phyloP scores from a whole-genome alignment of 2,113 vertebrate genomes.

The Istiophorus platypterus region DNA sequence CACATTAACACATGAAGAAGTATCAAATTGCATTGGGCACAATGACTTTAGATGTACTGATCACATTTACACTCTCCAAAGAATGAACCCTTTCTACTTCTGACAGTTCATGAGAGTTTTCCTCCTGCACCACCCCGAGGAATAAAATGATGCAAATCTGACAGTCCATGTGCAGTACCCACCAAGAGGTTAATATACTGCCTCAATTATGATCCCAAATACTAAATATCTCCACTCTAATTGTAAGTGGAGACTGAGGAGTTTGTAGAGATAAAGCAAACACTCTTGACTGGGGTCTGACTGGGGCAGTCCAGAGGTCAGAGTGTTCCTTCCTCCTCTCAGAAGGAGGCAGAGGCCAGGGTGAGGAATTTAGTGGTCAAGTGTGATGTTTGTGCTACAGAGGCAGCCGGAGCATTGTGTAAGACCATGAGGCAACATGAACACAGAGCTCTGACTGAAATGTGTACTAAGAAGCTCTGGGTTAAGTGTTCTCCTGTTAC shows the following conservation, averaged over 20 bases:
- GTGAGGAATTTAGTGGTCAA: slow-evolving; percentile 75
- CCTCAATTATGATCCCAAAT: neutral
- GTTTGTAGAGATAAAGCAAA: neutral
- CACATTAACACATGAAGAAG: no score
- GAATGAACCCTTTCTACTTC: no score
- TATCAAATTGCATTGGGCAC: no score
- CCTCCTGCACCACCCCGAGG: neutral
- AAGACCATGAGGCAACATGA: slow-evolving; percentile 28
- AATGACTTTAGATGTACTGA: no score
- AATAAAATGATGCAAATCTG: neutral
- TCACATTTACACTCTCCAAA: no score
- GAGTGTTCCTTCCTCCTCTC: slow-evolving; percentile 28
- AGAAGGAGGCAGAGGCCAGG: slow-evolving; percentile 22
- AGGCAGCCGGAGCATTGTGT: slow-evolving; percentile 41
- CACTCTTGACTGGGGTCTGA: neutral
- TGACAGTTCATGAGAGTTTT: no score
- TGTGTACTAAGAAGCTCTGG: neutral
- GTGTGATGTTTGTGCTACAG: slow-evolving; percentile 72
- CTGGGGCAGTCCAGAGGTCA: slow-evolving; percentile 36
- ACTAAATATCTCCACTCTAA: neutral
- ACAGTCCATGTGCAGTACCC: neutral
- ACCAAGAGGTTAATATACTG: neutral
- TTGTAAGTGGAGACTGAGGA: neutral
- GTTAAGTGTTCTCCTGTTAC: neutral
- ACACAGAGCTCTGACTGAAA: neutral